Percentiles rank a stretch among this genome's conserved stretches.
phyloP scores from a whole-genome alignment of 1,140 invertebrate species.

The Drosophila sucinea region DNA sequence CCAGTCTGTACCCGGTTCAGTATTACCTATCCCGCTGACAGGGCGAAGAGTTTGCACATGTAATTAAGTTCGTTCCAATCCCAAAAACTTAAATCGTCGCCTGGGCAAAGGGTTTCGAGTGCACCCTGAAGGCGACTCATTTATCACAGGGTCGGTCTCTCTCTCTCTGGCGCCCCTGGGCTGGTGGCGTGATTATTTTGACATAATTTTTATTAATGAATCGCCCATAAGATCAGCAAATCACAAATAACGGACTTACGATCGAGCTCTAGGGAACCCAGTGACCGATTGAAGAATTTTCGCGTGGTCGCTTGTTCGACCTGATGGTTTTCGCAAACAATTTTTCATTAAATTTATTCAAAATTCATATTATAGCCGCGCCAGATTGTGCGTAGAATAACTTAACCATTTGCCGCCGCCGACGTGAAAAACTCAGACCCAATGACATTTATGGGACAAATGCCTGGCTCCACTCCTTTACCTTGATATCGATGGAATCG shows the following conservation, averaged over 20 bases:
- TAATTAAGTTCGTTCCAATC: conserved; percentile 63
- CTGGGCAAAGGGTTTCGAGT: conserved; percentile 53
- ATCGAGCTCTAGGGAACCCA: conserved; percentile 31
- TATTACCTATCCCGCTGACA: background rate
- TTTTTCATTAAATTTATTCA: conserved; percentile 78
- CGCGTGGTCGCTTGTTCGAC: conserved; percentile 18
- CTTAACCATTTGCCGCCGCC: conserved; percentile 47
- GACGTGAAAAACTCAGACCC: conserved; percentile 73
- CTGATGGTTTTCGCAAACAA: conserved; percentile 49
- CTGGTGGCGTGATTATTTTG: conserved; percentile 71
- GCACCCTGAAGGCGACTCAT: conserved; percentile 54
- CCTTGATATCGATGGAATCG: background rate
- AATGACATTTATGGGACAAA: conserved; percentile 81
- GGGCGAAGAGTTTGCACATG: conserved; percentile 47
- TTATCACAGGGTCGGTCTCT: conserved; percentile 42
- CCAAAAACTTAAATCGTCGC: background rate
- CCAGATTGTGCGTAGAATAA: conserved; percentile 68
- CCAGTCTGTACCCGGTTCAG: no score
- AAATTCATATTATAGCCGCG: conserved; percentile 72
- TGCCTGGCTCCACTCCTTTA: conserved; percentile 68
- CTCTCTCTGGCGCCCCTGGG: background rate
- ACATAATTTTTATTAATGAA: conserved; percentile 78
- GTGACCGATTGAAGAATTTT: conserved; percentile 66
- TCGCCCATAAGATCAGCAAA: conserved; percentile 18
- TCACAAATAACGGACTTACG: conserved; percentile 26